These are phyloP conservation scores for Serilophus lunatus DNA, from an alignment of 2,113 vertebrate species.

Conservation along the genomic window DNA sequence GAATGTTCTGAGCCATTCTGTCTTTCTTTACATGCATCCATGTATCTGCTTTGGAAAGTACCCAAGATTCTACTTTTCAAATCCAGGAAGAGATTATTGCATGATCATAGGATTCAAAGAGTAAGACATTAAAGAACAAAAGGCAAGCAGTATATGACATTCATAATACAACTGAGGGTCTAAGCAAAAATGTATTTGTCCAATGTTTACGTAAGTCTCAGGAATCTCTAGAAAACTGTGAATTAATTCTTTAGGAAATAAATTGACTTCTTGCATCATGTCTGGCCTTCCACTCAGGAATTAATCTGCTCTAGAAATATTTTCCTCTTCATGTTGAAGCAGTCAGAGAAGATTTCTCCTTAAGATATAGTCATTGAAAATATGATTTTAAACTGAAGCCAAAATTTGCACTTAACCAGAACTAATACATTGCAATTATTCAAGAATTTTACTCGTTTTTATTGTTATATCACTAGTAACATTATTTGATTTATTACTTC, in stretches of 20 bases:
- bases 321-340: background rate
- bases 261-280: background rate
- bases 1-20: background rate
- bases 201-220: fast-evolving
- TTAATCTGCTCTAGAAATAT: background rate
- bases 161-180: background rate
- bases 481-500: background rate
- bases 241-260: background rate
- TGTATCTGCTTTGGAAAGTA: background rate
- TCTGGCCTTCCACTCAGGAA: background rate
- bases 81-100: background rate
- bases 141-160: background rate
- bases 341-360: background rate
- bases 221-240: background rate
- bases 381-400: background rate
- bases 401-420: background rate
- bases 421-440: background rate
- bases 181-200: background rate
- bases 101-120: background rate
- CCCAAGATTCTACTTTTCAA: background rate
- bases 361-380: background rate
- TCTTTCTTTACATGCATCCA: background rate
- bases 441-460: background rate
- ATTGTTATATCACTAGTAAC: background rate
- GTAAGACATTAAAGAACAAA: background rate